These are phyloP conservation scores for Ammospiza nelsoni DNA, from an alignment of 2,113 vertebrate species.

Conservation along the genomic window DNA sequence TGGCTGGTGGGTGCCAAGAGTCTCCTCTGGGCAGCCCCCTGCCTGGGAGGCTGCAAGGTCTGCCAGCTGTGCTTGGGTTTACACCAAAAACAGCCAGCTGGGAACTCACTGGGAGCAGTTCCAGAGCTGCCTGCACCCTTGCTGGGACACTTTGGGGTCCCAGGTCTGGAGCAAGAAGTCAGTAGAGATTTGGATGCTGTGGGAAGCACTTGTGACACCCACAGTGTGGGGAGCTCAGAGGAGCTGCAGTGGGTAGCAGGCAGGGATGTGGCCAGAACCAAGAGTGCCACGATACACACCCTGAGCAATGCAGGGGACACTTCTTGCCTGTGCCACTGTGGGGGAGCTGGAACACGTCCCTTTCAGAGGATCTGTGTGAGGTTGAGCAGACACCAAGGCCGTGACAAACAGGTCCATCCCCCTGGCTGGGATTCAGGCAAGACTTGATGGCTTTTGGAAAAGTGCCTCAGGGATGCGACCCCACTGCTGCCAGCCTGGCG, in stretches of 20 bases:
- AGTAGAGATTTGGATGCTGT: not conserved
- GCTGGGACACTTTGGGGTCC: rapidly evolving
- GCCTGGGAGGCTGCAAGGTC: not conserved
- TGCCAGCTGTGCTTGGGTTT: rapidly evolving
- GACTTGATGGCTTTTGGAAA: not conserved
- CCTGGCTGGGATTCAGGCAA: not conserved
- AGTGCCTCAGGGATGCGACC: not conserved
- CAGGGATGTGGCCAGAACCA: not conserved
- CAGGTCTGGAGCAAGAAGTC: not conserved
- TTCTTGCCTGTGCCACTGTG: rapidly evolving
- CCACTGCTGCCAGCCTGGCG: not conserved
- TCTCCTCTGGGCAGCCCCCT: not conserved
- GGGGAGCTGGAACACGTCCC: rapidly evolving
- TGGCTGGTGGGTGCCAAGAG: not conserved
- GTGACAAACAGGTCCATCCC: not conserved
- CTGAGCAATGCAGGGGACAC: not conserved
- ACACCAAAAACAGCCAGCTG: not conserved
- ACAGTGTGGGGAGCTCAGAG: not conserved
- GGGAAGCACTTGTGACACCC: not conserved
- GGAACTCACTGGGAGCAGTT: not conserved
- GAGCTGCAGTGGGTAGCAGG: not conserved
- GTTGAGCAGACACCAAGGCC: not conserved
- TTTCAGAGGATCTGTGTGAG: rapidly evolving
- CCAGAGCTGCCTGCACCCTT: not conserved
- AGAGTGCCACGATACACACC: not conserved